Base-by-base conservation (phyloP, 2,888 invertebrate species). In the Drosophila testacea region DNA sequence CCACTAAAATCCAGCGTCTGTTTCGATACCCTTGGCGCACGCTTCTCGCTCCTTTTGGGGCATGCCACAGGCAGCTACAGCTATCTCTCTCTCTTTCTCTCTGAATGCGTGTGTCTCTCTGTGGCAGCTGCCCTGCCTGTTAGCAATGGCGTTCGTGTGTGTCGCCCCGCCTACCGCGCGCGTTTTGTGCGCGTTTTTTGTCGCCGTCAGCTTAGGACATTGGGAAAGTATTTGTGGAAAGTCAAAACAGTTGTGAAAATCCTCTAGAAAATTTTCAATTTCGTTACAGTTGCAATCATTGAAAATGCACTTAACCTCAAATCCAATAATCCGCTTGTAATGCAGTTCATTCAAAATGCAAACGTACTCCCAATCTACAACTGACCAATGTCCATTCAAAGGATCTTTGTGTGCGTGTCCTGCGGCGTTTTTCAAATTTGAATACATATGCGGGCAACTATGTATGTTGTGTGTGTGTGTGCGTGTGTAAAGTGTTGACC, bases 241-340 rank as follows among this genome's bases (percentile, higher is more conserved):
- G 80, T 88, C 81, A 82, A 88, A 85, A 82, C 81, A 71, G 67
- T 82, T 84, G 73, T 70, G 75, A 72, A 79, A 77, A 73, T 81
- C 69, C 54, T 66, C 22, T 42, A 54, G 56, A 57, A 56, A 65
- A 32, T 60, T 78, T 76, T 62, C 56, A 73, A 71, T 88, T 81
- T 81, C 61, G 55, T 71, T 73, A 60, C 73, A 73, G 70, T 73
- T 79, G 64, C 61, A 69, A 69, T 73, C 69, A 55, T 41, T 69
- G 73, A 56, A 73, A 83, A 81, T 77, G 74, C 88, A 85, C 85
- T 85, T 85, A 85, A 88, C 85, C 88, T 83, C 70, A 82, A 90
- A 90, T 87, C 89, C 78, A 79, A 78, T 90, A 89, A 89, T 90
- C 90, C 89, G 79, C 81, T 88, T 90, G 88, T 89, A 89, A 82